Evolutionary conservation across 2,113 vertebrate genomes (phyloP).

Genomic region (Mesembrinibis cayennensis): DNA sequence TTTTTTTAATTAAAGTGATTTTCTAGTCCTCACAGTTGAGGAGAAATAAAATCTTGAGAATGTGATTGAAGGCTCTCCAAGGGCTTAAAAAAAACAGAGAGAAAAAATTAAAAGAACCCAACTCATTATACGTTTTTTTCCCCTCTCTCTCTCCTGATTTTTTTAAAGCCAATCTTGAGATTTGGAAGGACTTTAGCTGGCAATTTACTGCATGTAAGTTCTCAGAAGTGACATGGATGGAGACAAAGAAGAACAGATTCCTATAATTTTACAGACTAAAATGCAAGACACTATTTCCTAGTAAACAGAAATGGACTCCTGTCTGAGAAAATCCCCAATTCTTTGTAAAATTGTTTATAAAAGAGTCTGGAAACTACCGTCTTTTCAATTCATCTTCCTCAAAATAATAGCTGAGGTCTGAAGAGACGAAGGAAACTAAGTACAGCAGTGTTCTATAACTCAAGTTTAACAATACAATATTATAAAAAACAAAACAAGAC

Average conservation of each 20-base stretch:
- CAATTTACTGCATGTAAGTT: conserved; percentile 9
- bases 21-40: background rate
- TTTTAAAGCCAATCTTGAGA: background rate
- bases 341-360: background rate
- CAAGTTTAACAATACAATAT: conserved; percentile 43
- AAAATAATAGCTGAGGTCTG: conserved; percentile 39
- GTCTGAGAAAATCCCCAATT: conserved; percentile 40
- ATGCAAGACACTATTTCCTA: background rate
- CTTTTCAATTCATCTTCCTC: conserved; percentile 13
- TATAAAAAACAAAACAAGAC: conserved; percentile 18
- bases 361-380: background rate
- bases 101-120: background rate
- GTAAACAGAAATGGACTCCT: background rate
- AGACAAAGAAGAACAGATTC: background rate
- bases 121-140: background rate
- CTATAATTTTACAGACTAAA: background rate
- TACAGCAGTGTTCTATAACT: conserved; percentile 59
- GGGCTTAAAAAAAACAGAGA: background rate
- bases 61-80: conserved; percentile 2
- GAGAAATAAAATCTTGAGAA: background rate
- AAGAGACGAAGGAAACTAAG: conserved; percentile 22
- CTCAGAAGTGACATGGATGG: background rate
- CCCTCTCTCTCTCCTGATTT: background rate
- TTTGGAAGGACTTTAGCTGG: background rate
- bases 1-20: background rate